phyloP scores from a whole-genome alignment of 2,113 vertebrate species.

The Oenanthe melanoleuca region DNA sequence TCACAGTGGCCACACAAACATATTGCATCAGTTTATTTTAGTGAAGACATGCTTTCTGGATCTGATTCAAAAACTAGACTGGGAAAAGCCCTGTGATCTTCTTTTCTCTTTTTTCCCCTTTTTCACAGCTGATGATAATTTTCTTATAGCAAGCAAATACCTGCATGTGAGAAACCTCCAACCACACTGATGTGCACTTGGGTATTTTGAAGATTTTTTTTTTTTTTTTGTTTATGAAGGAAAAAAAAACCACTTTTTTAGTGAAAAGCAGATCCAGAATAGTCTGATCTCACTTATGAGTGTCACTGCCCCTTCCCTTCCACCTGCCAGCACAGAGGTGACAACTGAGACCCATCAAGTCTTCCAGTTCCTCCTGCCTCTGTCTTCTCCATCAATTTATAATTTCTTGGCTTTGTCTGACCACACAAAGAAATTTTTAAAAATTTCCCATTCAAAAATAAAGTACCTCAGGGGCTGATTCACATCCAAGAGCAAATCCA shows the following conservation, averaged over 20 bases:
- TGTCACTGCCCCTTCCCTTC: neutral
- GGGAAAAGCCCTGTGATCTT: neutral
- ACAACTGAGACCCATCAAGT: rapidly evolving
- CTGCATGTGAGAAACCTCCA: neutral
- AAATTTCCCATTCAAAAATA: neutral
- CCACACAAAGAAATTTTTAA: neutral
- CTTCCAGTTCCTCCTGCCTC: neutral
- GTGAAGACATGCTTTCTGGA: neutral
- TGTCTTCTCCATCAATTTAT: neutral
- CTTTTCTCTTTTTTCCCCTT: neutral
- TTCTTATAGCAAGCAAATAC: neutral
- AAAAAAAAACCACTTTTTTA: neutral
- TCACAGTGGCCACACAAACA: slow-evolving; percentile 32
- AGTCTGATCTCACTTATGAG: neutral
- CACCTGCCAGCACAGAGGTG: neutral
- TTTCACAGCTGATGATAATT: neutral
- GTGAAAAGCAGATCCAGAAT: neutral
- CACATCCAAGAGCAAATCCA: neutral
- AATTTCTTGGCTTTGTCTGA: neutral
- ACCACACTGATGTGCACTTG: neutral
- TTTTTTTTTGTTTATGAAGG: neutral
- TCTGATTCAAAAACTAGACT: neutral
- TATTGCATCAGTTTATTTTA: slow-evolving; percentile 19
- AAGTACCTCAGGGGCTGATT: neutral
- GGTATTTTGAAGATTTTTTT: neutral